phyloP scores from a whole-genome alignment of 1,140 invertebrate genomes.

The Caenorhabditis inopinata region DNA sequence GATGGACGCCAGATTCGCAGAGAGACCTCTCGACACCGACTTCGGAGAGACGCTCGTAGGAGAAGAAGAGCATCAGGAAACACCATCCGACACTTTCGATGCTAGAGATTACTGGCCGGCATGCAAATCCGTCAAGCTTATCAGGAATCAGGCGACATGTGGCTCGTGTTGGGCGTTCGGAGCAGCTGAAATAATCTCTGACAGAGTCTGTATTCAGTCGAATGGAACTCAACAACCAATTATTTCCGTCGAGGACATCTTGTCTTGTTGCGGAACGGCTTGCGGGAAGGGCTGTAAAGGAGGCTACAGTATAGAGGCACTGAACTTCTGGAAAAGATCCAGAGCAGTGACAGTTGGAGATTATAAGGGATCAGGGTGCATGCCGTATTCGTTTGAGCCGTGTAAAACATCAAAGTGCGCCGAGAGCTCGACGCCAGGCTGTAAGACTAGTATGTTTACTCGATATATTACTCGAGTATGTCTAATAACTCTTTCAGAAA shows the following conservation, averaged over 20 bases:
- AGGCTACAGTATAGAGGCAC: not conserved
- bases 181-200: constrained; percentile 31
- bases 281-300: constrained; percentile 36
- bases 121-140: not conserved
- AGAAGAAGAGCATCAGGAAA: not conserved
- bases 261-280: not conserved
- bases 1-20: not conserved
- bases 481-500: no score
- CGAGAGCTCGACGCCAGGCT: not conserved
- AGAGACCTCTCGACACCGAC: not conserved
- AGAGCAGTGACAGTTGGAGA: constrained; percentile 35
- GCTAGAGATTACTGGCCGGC: constrained; percentile 13
- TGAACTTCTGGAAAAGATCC: not conserved
- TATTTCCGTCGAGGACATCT: constrained; percentile 26
- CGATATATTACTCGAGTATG: no score
- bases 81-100: constrained; percentile 15
- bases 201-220: constrained; percentile 30
- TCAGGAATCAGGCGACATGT: constrained; percentile 9
- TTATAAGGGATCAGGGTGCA: not conserved
- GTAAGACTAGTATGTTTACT: no score
- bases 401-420: not conserved
- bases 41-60: not conserved
- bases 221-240: not conserved
- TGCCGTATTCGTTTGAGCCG: not conserved
- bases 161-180: constrained; percentile 41